Evolutionary conservation across 2,113 vertebrate species (phyloP), one percentile per base, ranked within the genome.

Genomic region (Aphyosemion australe): DNA sequence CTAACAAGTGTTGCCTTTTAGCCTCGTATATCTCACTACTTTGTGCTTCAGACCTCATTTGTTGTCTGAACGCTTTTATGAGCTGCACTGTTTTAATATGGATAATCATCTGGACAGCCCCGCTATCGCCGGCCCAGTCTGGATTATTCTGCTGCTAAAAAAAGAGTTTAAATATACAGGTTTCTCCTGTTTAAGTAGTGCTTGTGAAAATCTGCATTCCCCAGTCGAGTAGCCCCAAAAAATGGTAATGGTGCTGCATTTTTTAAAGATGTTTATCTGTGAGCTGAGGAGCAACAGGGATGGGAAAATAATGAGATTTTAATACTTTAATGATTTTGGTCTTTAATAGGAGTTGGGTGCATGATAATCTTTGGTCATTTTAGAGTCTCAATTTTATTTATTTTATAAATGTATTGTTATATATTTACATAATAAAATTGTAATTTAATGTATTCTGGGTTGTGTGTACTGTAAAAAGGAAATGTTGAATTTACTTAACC

Each of bases 1-100:
- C 46, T 47, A 62, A 59, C 18, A 74, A 68, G 43, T 50, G 18
- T 51, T 55, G 37, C 8, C 14, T 0, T 20, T 43, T 37, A 31
- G 48, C 41, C 60, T 65, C 12, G 18, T 63, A 18, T 19, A 41
- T 42, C 37, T 39, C 19, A 6, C 42, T 18, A 20, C 47, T 67
- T 10, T 57, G 45, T 21, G 37, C 64, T 18, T 47, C 11, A 19
- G 41, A 41, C 51, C 0, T 19, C 34, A 11, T 9, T 46, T 32
- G 41, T 42, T 10, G 9, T 50, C 31, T 26, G 61, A 39, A 73
- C 34, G 34, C 34, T 37, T 19, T 50, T 43, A 39, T 18, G 19
- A 65, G 18, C 34, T 1, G 55, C 45, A 34, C 2, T 39, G 26
- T 39, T 53, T 15, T 31, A 46, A 60, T 15, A 21, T 18, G 26